phyloP scores from a whole-genome alignment of 2,797 vertebrate species.

The Trichosurus vulpecula region DNA sequence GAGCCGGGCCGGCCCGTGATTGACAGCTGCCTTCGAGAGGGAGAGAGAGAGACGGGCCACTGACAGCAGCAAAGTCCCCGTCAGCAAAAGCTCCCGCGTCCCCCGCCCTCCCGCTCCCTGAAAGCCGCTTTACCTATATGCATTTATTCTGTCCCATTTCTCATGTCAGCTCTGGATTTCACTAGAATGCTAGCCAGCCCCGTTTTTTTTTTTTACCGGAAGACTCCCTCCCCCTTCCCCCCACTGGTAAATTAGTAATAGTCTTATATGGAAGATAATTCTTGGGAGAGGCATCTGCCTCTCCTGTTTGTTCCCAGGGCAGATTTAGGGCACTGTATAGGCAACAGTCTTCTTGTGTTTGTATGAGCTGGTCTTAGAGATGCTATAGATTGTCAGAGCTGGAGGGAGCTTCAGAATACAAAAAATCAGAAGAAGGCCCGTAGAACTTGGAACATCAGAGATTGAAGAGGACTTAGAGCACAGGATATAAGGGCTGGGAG shows the following conservation, averaged over 20 bases:
- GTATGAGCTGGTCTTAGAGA: conserved; percentile 24
- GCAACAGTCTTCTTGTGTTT: neutral
- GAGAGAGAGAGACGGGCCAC: conserved; percentile 88
- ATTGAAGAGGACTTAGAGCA: neutral
- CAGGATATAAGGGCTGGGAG: no score
- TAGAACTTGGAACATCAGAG: neutral
- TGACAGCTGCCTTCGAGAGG: conserved; percentile 98
- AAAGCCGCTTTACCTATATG: conserved; percentile 87
- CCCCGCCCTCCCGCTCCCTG: conserved; percentile 74
- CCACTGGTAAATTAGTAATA: conserved; percentile 59
- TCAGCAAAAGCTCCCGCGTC: conserved; percentile 82
- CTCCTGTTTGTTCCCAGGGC: conserved; percentile 37
- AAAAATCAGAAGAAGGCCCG: neutral
- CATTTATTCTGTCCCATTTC: conserved; percentile 89
- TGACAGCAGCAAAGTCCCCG: conserved; percentile 84
- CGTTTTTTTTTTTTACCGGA: conserved; percentile 75
- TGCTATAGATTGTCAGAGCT: neutral
- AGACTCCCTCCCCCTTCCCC: neutral
- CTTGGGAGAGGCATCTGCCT: conserved; percentile 25
- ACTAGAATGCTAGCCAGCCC: conserved; percentile 82
- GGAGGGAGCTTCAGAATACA: neutral
- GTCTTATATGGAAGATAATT: conserved; percentile 31
- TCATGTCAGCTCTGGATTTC: conserved; percentile 84
- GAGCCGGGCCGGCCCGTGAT: conserved; percentile 92
- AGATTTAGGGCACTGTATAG: neutral